Conservation (phyloP, 2,113 vertebrate species). For the Oxyura jamaicensis region DNA sequence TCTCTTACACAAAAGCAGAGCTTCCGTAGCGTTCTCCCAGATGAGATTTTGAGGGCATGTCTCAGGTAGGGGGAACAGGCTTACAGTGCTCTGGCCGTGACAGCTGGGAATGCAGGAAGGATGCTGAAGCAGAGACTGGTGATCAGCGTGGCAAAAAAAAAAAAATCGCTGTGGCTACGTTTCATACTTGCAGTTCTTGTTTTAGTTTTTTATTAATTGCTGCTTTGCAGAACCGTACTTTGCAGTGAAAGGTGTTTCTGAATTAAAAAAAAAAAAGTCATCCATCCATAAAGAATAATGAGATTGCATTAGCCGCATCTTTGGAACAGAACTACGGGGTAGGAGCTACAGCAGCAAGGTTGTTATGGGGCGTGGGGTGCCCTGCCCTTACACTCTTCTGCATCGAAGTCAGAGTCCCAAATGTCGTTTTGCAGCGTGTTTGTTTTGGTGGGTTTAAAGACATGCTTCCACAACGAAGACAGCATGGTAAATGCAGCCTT, state of each 20-base stretch:
- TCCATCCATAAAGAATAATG: not conserved
- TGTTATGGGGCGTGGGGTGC: fast-evolving
- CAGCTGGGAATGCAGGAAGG: not conserved
- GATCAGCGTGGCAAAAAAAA: not conserved
- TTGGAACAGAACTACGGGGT: not conserved
- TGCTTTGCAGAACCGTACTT: not conserved
- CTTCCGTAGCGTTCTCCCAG: not conserved
- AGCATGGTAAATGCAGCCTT: not conserved
- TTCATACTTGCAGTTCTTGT: not conserved
- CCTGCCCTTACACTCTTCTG: not conserved
- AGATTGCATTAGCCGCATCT: not conserved
- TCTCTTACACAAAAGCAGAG: not conserved
- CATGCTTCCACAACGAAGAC: not conserved
- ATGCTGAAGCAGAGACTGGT: not conserved
- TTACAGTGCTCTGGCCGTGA: not conserved
- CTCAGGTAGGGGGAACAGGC: not conserved
- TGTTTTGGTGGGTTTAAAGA: not conserved
- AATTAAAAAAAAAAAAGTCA: not conserved
- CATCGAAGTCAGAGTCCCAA: not conserved
- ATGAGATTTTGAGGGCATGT: not conserved
- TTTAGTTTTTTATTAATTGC: not conserved
- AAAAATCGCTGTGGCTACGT: not conserved
- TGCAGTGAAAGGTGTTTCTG: not conserved
- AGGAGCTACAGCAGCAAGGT: not conserved
- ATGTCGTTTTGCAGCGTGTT: not conserved